These are phyloP conservation scores for Agrypnia vestita DNA, from an alignment of 1,140 invertebrate species.

Conservation along the genomic window DNA sequence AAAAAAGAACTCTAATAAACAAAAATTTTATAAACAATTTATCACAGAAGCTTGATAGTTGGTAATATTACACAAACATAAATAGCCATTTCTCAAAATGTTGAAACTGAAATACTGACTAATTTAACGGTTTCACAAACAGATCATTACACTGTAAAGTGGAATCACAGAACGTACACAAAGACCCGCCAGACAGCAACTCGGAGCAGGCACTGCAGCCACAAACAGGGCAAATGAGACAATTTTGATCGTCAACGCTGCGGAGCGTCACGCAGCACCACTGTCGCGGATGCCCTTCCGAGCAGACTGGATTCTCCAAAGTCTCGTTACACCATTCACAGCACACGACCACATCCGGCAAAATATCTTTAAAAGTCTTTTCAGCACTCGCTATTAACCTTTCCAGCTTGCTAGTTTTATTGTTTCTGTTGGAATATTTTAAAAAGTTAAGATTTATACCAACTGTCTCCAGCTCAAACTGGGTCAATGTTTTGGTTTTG, in stretches of 20 bases:
- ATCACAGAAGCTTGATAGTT: too few relatives aligned
- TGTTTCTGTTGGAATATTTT: neutral
- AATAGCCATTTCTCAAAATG: too few relatives aligned
- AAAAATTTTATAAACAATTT: too few relatives aligned
- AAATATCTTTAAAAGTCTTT: neutral
- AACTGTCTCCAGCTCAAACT: conserved; percentile 13
- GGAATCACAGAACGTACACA: conserved; percentile 43
- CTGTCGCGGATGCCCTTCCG: conserved; percentile 19
- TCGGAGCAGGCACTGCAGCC: neutral
- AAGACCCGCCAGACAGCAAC: neutral
- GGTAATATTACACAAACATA: too few relatives aligned
- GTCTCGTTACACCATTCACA: conserved; percentile 46
- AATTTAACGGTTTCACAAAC: neutral
- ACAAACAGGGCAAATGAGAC: conserved; percentile 27
- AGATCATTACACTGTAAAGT: neutral
- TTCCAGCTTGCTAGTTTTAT: neutral
- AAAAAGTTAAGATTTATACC: conserved; percentile 12
- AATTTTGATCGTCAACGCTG: neutral
- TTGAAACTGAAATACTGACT: too few relatives aligned
- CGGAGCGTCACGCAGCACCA: conserved; percentile 42
- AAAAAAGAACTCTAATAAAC: too few relatives aligned
- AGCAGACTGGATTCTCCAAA: conserved; percentile 4
- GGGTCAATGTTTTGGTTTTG: conserved; percentile 17
- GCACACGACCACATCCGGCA: neutral
- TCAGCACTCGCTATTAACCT: neutral